Evolutionary conservation across 2,888 invertebrate genomes (phyloP).

Genomic region (Agrochola circellaris): DNA sequence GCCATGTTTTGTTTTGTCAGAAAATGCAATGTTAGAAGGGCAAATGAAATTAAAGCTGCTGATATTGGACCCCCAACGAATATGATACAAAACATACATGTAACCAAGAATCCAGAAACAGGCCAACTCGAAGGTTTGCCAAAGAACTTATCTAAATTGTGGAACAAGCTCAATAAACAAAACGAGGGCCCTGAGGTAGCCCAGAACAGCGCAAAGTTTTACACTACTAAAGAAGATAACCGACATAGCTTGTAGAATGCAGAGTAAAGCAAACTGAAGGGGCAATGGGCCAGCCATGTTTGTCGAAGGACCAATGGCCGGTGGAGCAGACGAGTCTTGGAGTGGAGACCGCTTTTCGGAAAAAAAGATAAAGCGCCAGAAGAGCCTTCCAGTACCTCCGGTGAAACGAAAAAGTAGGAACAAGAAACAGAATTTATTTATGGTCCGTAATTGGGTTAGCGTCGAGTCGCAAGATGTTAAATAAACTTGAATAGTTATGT

Average conservation of each 20-base stretch:
- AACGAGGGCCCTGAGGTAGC: slow-evolving; percentile 96
- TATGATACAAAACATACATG: slow-evolving; percentile 96
- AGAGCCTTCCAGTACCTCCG: background rate
- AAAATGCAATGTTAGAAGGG: slow-evolving; percentile 64
- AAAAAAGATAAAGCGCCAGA: slow-evolving; percentile 15
- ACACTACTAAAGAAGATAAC: background rate
- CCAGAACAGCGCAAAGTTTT: slow-evolving; percentile 92
- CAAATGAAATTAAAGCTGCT: slow-evolving; percentile 85
- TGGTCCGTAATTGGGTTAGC: background rate
- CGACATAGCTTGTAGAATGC: background rate
- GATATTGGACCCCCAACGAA: slow-evolving; percentile 96
- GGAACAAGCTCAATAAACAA: slow-evolving; percentile 96
- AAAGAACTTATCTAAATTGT: slow-evolving; percentile 94
- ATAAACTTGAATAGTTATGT: slow-evolving; percentile 17
- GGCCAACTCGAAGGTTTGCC: slow-evolving; percentile 97
- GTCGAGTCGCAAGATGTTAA: slow-evolving; percentile 1
- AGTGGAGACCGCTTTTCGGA: background rate
- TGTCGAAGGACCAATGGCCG: background rate
- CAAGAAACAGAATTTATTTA: background rate
- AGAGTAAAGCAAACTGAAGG: background rate
- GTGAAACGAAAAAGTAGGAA: background rate
- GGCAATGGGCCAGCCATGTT: background rate
- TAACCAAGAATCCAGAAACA: slow-evolving; percentile 95
- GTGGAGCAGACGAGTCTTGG: background rate
- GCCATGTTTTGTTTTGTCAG: slow-evolving; percentile 82